A percentile compares a stretch with the other conserved stretches of the same genome.
Evolutionary conservation across 2,113 vertebrate species (phyloP).

Genomic region (Sinocyclocheilus maitianheensis): DNA sequence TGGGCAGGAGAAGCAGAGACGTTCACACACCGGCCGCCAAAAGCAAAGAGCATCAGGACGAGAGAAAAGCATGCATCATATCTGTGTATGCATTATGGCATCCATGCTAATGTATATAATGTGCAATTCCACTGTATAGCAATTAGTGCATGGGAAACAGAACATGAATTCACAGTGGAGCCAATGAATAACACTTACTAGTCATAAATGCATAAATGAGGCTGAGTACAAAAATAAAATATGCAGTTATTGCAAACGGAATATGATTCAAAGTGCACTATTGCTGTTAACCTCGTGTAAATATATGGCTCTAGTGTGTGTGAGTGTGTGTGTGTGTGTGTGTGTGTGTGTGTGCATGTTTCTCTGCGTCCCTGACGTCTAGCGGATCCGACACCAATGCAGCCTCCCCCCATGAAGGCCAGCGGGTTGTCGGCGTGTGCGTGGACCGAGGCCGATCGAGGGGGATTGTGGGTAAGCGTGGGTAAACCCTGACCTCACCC

Average conservation of each 20-base stretch:
- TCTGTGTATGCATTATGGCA: background rate
- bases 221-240: background rate
- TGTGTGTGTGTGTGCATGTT: conserved; percentile 17
- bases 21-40: conserved; percentile 68
- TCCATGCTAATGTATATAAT: background rate
- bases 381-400: conserved; percentile 59
- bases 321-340: background rate
- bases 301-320: conserved; percentile 22
- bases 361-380: conserved; percentile 27
- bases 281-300: conserved; percentile 33
- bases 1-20: conserved; percentile 80
- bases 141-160: background rate
- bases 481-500: too few relatives aligned
- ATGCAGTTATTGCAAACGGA: too few relatives aligned
- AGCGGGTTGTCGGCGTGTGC: conserved; percentile 62
- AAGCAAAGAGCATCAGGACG: conserved; percentile 59
- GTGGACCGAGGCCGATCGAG: conserved; percentile 58
- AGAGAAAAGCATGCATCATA: conserved; percentile 20
- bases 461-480: conserved; percentile 25
- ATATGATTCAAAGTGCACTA: background rate
- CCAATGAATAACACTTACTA: background rate
- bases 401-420: conserved; percentile 75
- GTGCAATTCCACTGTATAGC: background rate
- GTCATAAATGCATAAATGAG: background rate
- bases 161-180: conserved; percentile 19